phyloP scores from a whole-genome alignment of 2,797 vertebrate species.

The Acomys russatus region DNA sequence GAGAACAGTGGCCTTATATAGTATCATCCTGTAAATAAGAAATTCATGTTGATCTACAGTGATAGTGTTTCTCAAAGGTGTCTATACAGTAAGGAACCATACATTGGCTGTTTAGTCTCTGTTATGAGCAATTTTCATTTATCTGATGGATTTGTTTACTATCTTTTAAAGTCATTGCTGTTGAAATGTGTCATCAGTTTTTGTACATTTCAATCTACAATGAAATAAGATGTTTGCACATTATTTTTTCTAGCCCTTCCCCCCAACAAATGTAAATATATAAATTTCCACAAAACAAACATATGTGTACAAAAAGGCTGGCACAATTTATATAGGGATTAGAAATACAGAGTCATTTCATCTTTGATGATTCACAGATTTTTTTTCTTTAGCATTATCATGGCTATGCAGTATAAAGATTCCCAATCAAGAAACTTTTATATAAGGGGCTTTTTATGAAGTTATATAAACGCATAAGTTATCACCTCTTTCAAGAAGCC shows the following conservation, averaged over 20 bases:
- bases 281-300: neutral
- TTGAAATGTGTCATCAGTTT: conserved; percentile 9
- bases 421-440: conserved; percentile 60
- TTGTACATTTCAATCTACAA: neutral
- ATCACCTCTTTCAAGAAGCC: conserved; percentile 8
- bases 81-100: conserved; percentile 20
- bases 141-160: conserved; percentile 52
- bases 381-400: neutral
- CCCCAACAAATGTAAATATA: neutral
- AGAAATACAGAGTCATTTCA: conserved; percentile 32
- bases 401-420: neutral
- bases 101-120: conserved; percentile 46
- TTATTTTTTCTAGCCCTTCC: accelerated
- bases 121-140: conserved; percentile 64
- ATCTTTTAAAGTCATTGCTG: neutral
- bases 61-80: conserved; percentile 53
- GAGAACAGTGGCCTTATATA: neutral
- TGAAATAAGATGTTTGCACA: neutral
- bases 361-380: neutral
- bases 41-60: neutral
- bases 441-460: conserved; percentile 36
- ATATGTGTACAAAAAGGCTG: neutral
- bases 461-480: conserved; percentile 74
- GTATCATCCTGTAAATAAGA: conserved; percentile 44
- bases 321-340: neutral